phyloP scores from a whole-genome alignment of 2,888 invertebrate genomes.

The Archips xylosteana region DNA sequence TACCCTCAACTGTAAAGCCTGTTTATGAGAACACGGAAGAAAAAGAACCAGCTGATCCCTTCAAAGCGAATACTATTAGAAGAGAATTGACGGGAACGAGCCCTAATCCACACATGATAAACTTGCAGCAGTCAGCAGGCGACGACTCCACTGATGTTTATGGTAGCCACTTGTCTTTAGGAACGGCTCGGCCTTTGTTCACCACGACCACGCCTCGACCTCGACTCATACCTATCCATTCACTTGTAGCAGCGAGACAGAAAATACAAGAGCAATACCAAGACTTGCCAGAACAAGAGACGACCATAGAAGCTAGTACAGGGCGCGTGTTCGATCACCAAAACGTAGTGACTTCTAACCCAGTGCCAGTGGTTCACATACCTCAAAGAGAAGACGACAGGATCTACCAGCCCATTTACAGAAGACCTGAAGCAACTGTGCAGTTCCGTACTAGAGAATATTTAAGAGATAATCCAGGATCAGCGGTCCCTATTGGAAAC shows the following conservation, averaged over 20 bases:
- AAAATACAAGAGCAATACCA: conserved; percentile 79
- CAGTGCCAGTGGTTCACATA: conserved; percentile 84
- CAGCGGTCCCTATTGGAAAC: conserved; percentile 80
- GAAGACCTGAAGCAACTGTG: conserved; percentile 64
- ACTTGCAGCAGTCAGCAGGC: conserved; percentile 85
- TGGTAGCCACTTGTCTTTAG: conserved; percentile 87
- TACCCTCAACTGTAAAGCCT: conserved; percentile 79
- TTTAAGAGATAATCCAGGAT: conserved; percentile 79
- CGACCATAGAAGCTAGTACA: conserved; percentile 81
- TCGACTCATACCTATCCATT: conserved; percentile 82
- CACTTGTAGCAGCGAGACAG: conserved; percentile 79
- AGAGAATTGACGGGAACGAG: conserved; percentile 87
- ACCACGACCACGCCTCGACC: conserved; percentile 87
- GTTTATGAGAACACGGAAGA: conserved; percentile 81
- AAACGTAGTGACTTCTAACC: conserved; percentile 80
- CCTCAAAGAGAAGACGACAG: conserved; percentile 75
- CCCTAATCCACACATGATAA: conserved; percentile 83
- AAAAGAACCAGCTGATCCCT: conserved; percentile 66
- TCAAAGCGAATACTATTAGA: conserved; percentile 86
- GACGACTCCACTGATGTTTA: conserved; percentile 90
- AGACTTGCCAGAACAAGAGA: conserved; percentile 73
- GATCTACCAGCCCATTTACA: conserved; percentile 72
- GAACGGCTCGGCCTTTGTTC: conserved; percentile 88
- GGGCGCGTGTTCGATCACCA: conserved; percentile 81
- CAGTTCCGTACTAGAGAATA: conserved; percentile 81